Conservation (phyloP, 1,140 invertebrate genomes). For the Drosophila sp. region DNA sequence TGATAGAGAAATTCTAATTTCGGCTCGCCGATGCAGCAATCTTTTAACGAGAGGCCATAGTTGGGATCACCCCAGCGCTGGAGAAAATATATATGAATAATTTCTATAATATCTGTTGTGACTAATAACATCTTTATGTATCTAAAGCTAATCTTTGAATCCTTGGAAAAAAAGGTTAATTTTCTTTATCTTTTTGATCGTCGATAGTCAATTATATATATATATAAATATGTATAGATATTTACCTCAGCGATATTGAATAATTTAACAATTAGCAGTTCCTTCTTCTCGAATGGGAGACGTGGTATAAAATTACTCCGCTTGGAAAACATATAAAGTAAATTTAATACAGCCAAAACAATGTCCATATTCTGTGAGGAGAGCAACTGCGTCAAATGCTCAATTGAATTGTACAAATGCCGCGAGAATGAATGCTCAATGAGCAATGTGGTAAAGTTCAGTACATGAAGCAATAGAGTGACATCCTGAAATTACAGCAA, state of each 20-base stretch:
- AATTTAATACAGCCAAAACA: slow-evolving; percentile 93
- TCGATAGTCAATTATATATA: too few species aligned
- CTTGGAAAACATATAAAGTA: slow-evolving; percentile 97
- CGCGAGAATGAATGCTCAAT: slow-evolving; percentile 96
- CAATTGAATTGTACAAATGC: slow-evolving; percentile 96
- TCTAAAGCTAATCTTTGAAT: too few species aligned
- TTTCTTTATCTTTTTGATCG: too few species aligned
- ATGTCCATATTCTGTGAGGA: slow-evolving; percentile 94
- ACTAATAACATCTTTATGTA: too few species aligned
- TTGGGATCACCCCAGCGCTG: slow-evolving; percentile 80
- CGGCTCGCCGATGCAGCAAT: slow-evolving; percentile 77
- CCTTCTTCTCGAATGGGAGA: slow-evolving; percentile 89
- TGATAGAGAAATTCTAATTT: slow-evolving; percentile 78
- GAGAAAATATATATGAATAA: slow-evolving; percentile 24
- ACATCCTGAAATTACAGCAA: slow-evolving; percentile 86
- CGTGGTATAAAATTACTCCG: slow-evolving; percentile 95
- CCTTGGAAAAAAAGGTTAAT: too few species aligned
- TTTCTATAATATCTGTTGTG: neutral
- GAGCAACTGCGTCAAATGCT: slow-evolving; percentile 92
- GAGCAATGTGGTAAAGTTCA: slow-evolving; percentile 93
- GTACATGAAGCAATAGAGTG: slow-evolving; percentile 89
- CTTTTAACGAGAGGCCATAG: slow-evolving; percentile 73
- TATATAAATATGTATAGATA: neutral
- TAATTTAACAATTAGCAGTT: slow-evolving; percentile 89
- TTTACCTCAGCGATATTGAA: slow-evolving; percentile 92